These are phyloP conservation scores for Macroramphosus scolopax DNA, from an alignment of 2,797 vertebrate genomes.

Conservation along the genomic window DNA sequence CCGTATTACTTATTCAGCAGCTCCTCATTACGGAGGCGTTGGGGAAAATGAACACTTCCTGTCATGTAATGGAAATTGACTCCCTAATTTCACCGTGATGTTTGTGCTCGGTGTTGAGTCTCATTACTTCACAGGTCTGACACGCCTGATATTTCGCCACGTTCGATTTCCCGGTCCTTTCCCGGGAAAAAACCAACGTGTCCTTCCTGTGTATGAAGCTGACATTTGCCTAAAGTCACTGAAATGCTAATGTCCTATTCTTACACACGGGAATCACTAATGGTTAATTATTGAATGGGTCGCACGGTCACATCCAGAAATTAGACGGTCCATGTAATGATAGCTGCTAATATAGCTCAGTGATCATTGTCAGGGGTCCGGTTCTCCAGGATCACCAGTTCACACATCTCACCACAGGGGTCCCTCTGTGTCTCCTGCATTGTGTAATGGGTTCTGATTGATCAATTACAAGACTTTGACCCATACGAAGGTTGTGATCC, in stretches of 20 bases:
- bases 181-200: too few relatives aligned
- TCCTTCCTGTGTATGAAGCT: slow-evolving; percentile 26
- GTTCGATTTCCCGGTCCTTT: background rate
- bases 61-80: slow-evolving; percentile 15
- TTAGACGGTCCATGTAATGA: slow-evolving; percentile 37
- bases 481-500: slow-evolving; percentile 32
- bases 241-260: slow-evolving; percentile 38
- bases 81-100: slow-evolving; percentile 9
- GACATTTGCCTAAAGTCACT: slow-evolving; percentile 19
- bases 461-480: slow-evolving; percentile 62
- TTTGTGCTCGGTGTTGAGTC: slow-evolving; percentile 5
- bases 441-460: slow-evolving; percentile 58
- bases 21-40: slow-evolving; percentile 15
- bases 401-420: slow-evolving; percentile 25
- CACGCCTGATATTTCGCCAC: background rate
- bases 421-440: slow-evolving; percentile 17
- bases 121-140: slow-evolving; percentile 21
- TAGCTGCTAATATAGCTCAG: slow-evolving; percentile 42
- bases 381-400: slow-evolving; percentile 46
- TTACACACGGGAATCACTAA: slow-evolving; percentile 27
- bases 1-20: slow-evolving; percentile 40
- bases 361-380: slow-evolving; percentile 46
- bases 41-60: slow-evolving; percentile 15
- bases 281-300: slow-evolving; percentile 47
- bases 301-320: slow-evolving; percentile 39